phyloP scores from a whole-genome alignment of 1,140 invertebrate genomes.

The Drosophila asahinai region DNA sequence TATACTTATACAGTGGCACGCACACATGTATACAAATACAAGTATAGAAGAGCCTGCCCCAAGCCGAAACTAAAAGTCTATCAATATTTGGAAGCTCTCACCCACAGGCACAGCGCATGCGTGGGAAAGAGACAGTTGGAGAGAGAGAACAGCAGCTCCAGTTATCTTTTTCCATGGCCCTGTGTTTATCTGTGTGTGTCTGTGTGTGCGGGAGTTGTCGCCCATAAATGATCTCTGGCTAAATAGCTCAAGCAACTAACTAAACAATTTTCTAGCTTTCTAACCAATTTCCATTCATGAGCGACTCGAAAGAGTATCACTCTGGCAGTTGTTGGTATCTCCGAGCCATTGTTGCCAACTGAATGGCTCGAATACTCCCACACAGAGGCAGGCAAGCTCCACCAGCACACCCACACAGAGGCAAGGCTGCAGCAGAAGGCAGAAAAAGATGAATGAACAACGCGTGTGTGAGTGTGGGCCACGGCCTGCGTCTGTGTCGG shows the following conservation, averaged over 20 bases:
- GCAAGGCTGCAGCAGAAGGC: constrained; percentile 43
- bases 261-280: constrained; percentile 5
- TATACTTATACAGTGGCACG: constrained; percentile 27
- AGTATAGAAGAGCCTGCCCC: constrained; percentile 67
- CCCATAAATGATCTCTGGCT: constrained; percentile 40
- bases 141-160: constrained; percentile 30
- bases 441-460: constrained; percentile 66
- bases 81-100: constrained; percentile 73
- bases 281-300: constrained; percentile 16
- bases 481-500: constrained; percentile 16
- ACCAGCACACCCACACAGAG: constrained; percentile 22
- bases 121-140: constrained; percentile 48
- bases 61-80: constrained; percentile 79
- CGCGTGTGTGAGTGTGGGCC: constrained; percentile 15
- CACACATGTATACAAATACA: constrained; percentile 1
- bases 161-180: constrained; percentile 29
- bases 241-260: background rate
- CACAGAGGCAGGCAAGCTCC: constrained; percentile 22
- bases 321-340: constrained; percentile 3
- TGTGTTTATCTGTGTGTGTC: constrained; percentile 27
- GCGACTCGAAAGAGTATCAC: background rate
- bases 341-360: constrained; percentile 39
- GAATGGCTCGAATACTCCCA: constrained; percentile 42
- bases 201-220: constrained; percentile 27
- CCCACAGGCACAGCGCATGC: constrained; percentile 58